These are phyloP conservation scores for Eupithecia dodoneata DNA, from an alignment of 2,888 invertebrate species.

Conservation along the genomic window DNA sequence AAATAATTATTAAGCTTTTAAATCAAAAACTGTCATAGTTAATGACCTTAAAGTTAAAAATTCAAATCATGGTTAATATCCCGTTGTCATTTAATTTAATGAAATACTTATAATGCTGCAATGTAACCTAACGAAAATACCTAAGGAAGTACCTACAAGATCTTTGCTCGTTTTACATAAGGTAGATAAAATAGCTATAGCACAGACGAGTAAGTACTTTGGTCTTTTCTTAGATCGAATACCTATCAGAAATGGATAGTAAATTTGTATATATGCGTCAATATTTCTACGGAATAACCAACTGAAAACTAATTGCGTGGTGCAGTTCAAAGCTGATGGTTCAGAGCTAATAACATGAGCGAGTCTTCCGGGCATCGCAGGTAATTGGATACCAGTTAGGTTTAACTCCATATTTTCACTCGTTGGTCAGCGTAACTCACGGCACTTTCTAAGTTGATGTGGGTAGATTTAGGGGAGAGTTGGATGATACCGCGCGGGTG, in stretches of 20 bases:
- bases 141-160: background rate
- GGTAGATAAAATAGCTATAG: too few relatives aligned
- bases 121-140: background rate
- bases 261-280: background rate
- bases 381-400: slow-evolving; percentile 53
- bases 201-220: too few relatives aligned
- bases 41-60: too few relatives aligned
- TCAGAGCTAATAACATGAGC: slow-evolving; percentile 47
- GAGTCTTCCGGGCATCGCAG: slow-evolving; percentile 52
- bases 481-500: too few relatives aligned
- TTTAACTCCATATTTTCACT: slow-evolving; percentile 53
- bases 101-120: background rate
- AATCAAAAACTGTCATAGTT: too few relatives aligned
- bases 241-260: too few relatives aligned
- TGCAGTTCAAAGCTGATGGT: slow-evolving; percentile 42
- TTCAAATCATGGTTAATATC: too few relatives aligned
- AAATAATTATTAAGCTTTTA: background rate
- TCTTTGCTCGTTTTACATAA: background rate
- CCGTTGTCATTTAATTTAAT: too few relatives aligned
- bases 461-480: slow-evolving; percentile 24
- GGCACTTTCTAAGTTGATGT: slow-evolving; percentile 43
- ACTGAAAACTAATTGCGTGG: slow-evolving; percentile 36
- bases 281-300: background rate
- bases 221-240: too few relatives aligned
- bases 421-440: slow-evolving; percentile 38